Evolutionary conservation across 2,888 invertebrate species (phyloP), one percentile per base, ranked within the genome.

Genomic region (Drosophila ezoana): DNA sequence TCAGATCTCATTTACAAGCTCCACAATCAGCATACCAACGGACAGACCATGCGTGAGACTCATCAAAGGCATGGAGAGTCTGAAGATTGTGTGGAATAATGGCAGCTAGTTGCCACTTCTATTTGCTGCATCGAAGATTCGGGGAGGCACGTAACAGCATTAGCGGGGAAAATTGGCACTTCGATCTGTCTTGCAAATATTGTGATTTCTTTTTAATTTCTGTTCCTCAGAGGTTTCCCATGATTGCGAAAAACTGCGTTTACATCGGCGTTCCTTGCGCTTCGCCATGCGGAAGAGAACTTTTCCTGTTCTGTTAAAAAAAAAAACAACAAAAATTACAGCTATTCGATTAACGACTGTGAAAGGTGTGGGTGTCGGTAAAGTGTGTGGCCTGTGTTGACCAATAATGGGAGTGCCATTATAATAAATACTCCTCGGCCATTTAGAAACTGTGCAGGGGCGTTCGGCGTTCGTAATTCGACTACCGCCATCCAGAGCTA

Each of bases 361-460:
- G 18, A 10, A 18, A 48, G 67, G 60, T 10, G 65, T 47, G 44
- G 43, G 48, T 35, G 56, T 54, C 38, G 38, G 45, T 13, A 28
- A 56, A 52, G 11, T 40, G 48, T 35, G 43, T 35, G 40, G 28
- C 16, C 33, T 20, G 37, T 44, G 69, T 54, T 74, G 64, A 70
- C 66, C 79, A 73, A 65, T 71, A 80, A 76, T 80, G 57, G 66
- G 40, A 40, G 16, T 44, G 48, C 20, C 68, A 86, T 68, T 82
- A 79, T 57, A 57, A 66, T 65, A 68, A 74, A 62, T 54, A 45
- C 43, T 47, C n/a, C 44, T 14, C 16, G 23, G 53, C 41, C 62
- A 67, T 85, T 67, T 61, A 37, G 45, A 48, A 64, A 59, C 62
- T 65, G 37, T 62, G 20, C 45, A 51, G 62, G 48, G 48, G 23